Evolutionary conservation across 2,888 invertebrate genomes (phyloP).

Genomic region (Callinectes sapidus): DNA sequence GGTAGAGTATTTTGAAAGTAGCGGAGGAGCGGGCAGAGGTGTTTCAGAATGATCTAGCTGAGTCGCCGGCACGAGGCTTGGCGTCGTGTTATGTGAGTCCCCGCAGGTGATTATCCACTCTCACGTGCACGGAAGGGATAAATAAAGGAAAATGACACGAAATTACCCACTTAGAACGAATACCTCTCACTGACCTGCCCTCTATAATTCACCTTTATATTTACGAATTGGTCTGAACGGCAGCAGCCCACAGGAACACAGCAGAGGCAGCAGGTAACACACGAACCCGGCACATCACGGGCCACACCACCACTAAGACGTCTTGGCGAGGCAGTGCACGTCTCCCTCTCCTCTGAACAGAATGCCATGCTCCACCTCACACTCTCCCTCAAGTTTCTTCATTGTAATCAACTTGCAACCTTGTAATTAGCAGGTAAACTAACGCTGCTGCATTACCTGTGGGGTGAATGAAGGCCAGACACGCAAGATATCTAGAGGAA

Average conservation of each 20-base stretch:
- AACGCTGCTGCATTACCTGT: background rate
- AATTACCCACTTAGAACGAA: background rate
- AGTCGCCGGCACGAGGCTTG: background rate
- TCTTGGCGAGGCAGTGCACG: background rate
- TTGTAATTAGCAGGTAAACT: background rate
- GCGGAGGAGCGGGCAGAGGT: too few species aligned
- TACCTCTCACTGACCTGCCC: background rate
- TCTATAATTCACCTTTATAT: background rate
- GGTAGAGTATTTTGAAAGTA: too few species aligned
- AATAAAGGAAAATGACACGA: background rate
- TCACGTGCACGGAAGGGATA: background rate
- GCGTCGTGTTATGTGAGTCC: background rate
- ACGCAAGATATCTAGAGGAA: background rate
- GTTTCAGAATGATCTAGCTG: background rate
- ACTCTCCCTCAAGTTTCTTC: background rate
- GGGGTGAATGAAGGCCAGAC: background rate
- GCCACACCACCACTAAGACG: background rate
- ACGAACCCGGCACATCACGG: background rate
- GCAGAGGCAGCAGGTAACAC: background rate
- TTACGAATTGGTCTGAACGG: background rate
- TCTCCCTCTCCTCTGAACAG: background rate
- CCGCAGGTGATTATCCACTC: slow-evolving; percentile 1
- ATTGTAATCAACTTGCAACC: background rate
- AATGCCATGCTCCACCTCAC: background rate
- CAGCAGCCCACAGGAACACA: background rate